Base-by-base conservation (phyloP, 92 coral and sea anemone species). In the Paramuricea clavata region DNA sequence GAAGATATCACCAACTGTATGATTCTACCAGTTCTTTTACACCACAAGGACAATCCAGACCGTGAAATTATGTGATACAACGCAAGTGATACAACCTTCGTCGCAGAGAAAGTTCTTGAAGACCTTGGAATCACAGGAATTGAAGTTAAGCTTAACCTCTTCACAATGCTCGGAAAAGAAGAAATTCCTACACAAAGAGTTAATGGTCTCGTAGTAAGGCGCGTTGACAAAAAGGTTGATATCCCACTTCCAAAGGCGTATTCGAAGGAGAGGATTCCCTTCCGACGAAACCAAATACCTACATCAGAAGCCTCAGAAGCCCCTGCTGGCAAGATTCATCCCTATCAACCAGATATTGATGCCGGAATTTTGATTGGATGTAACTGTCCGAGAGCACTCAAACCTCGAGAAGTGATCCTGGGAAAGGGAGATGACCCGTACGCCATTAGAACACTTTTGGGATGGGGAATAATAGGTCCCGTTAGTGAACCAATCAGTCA, bases 241-340 rank as follows among this genome's bases (percentile, higher is more conserved):
- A 83, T 86, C n/a, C 62, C 76, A 22, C 90, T 89, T 31, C 91
- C 91, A n/a, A 83, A 70, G 57, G 69, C 85, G 21, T 90, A 93
- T 84, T 79, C 92, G 2, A 87, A 91, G 76, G 86, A 69, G 3
- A 56, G 26, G 0, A 62, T 87, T 2, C 90, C 90, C 21, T 49
- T 33, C 21, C 0, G 81, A 49, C 34, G 78, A 16, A 85, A 78
- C 61, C 90, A 87, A 47, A 80, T 87, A 5, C 90, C 86, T 31
- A 39, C 78, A 49, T 79, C 90, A 54, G 81, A 78, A 56, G 13
- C 61, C 22, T 77, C 80, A n/a, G n/a, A n/a, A n/a, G n/a, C n/a
- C n/a, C n/a, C n/a, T n/a, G 54, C 44, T 5, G 81, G 84, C 64
- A 69, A 90, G 56, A 87, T 90, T 1, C 81, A 79, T 31, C 91